A percentile compares a stretch with the other conserved stretches of the same genome.
phyloP scores from a whole-genome alignment of 92 coral and sea anemone genomes.

The Micromussa lordhowensis region DNA sequence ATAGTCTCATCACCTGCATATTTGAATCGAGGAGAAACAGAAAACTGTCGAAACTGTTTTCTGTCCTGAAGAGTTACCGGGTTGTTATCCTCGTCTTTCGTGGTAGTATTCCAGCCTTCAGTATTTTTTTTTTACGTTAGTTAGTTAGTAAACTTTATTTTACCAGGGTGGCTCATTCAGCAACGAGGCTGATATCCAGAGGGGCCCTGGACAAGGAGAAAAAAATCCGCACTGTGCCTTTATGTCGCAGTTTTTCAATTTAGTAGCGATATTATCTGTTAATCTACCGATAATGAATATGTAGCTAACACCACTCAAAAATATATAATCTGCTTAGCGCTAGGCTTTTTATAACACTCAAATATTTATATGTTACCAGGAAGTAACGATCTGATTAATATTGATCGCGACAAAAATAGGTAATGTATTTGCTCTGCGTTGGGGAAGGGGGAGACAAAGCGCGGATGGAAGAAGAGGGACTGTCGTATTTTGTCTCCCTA shows the following conservation, averaged over 20 bases:
- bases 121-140: neutral
- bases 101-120: neutral
- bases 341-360: neutral
- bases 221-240: neutral
- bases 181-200: too few relatives aligned
- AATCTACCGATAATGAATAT: neutral
- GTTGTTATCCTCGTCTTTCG: neutral
- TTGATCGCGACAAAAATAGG: neutral
- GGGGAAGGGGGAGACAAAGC: too few relatives aligned
- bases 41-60: too few relatives aligned
- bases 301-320: neutral
- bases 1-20: too few relatives aligned
- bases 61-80: too few relatives aligned
- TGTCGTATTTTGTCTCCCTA: too few relatives aligned
- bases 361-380: slow-evolving; percentile 16
- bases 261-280: neutral
- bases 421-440: too few relatives aligned
- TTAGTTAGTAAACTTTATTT: too few relatives aligned
- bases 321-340: neutral
- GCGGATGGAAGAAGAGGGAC: too few relatives aligned
- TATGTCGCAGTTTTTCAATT: neutral
- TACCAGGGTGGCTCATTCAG: too few relatives aligned
- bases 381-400: neutral
- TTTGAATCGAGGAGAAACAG: too few relatives aligned
- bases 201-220: neutral